phyloP scores from a whole-genome alignment of 2,113 vertebrate genomes.

The Pomatostomus ruficeps region DNA sequence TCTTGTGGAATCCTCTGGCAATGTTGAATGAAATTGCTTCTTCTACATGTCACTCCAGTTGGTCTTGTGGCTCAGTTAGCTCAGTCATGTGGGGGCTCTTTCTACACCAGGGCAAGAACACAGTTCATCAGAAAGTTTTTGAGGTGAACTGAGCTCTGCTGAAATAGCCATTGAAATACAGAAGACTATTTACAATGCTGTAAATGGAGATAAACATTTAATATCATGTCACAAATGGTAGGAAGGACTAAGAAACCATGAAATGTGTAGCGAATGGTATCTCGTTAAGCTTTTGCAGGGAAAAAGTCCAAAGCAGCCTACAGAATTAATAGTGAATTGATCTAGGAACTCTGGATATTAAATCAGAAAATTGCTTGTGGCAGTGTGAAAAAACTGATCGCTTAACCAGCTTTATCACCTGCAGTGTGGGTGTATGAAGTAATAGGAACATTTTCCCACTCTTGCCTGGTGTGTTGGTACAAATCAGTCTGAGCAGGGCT shows the following conservation, averaged over 20 bases:
- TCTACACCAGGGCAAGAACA: background rate
- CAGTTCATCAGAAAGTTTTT: background rate
- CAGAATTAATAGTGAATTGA: background rate
- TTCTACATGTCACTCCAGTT: background rate
- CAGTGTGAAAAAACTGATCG: background rate
- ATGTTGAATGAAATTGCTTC: background rate
- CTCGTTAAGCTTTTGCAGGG: background rate
- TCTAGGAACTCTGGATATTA: background rate
- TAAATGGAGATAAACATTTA: background rate
- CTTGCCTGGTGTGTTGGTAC: background rate
- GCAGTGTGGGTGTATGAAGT: background rate
- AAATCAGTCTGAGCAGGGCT: background rate
- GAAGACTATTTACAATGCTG: background rate
- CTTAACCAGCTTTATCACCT: background rate
- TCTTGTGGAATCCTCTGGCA: background rate
- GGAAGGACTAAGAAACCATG: background rate
- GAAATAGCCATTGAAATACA: background rate
- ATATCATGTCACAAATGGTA: background rate
- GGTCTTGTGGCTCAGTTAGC: background rate
- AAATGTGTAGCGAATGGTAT: fast-evolving
- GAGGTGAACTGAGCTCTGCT: background rate
- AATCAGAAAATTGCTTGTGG: background rate
- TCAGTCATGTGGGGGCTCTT: background rate
- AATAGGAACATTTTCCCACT: background rate
- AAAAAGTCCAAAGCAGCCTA: background rate